Conservation (phyloP, 2,113 vertebrate species). For the Antigone vipio region DNA sequence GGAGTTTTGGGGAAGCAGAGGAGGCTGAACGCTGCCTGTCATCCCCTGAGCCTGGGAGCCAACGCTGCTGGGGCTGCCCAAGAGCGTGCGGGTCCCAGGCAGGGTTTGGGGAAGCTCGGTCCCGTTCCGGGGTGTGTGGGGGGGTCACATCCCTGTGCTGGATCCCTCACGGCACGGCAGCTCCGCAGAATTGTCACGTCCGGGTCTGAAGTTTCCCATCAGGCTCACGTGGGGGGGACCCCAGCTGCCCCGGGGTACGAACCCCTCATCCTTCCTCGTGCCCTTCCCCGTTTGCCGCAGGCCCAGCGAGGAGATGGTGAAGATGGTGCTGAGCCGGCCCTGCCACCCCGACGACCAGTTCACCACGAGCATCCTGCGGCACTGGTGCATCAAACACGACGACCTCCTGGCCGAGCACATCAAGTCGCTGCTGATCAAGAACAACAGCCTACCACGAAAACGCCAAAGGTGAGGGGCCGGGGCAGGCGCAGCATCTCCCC, state of each 20-base stretch:
- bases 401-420: constrained; percentile 91
- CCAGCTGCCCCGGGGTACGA: too few species aligned
- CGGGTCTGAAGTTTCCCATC: not conserved
- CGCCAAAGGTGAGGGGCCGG: constrained; percentile 81
- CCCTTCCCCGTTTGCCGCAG: not conserved
- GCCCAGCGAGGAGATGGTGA: constrained; percentile 97
- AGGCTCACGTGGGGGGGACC: not conserved
- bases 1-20: not conserved
- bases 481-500: accelerated
- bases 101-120: not conserved
- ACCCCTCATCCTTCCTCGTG: too few species aligned
- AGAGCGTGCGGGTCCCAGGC: accelerated
- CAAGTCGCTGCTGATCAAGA: constrained; percentile 95
- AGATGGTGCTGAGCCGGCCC: constrained; percentile 94
- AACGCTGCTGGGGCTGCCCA: not conserved
- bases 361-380: constrained; percentile 93
- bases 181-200: accelerated
- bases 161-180: accelerated
- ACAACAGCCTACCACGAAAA: constrained; percentile 94
- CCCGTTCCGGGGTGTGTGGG: not conserved
- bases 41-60: not conserved
- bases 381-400: constrained; percentile 92
- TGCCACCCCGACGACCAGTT: constrained; percentile 94
- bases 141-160: too few species aligned
- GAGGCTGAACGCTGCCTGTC: not conserved